Evolutionary conservation across 2,888 invertebrate species (phyloP).

Genomic region (Lasioglossum morio): DNA sequence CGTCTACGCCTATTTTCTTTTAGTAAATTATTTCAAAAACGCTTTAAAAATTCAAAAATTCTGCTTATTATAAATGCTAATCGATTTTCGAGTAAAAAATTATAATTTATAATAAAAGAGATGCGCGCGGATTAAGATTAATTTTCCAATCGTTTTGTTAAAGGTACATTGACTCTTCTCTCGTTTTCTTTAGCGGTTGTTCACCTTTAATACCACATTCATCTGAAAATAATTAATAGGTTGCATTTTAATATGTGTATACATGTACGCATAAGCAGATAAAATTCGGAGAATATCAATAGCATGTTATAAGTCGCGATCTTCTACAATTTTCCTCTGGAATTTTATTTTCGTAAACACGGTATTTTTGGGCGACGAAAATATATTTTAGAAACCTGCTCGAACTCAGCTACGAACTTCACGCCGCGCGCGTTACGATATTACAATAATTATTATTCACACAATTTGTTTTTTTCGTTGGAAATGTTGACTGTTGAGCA

Average conservation of each 20-base stretch:
- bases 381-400: constrained; percentile 8
- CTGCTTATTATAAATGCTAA: neutral
- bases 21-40: constrained; percentile 28
- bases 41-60: constrained; percentile 24
- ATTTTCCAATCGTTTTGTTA: constrained; percentile 14
- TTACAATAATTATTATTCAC: neutral
- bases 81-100: constrained; percentile 29
- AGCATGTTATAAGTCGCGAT: constrained; percentile 19
- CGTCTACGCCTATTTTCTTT: neutral
- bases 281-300: constrained; percentile 16
- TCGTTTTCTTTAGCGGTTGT: constrained; percentile 13
- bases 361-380: constrained; percentile 53
- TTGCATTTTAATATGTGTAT: neutral
- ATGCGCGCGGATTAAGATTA: constrained; percentile 4
- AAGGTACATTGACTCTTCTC: constrained; percentile 19
- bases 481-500: neutral
- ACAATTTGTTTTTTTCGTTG: neutral
- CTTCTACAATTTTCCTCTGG: constrained; percentile 32
- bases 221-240: constrained; percentile 43
- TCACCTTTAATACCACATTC: constrained; percentile 24
- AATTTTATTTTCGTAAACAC: constrained; percentile 60
- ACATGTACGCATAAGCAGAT: neutral
- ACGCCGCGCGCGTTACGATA: neutral
- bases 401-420: constrained; percentile 14
- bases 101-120: constrained; percentile 24